Conservation (phyloP, 2,888 invertebrate genomes). For the Perdita meconis region DNA sequence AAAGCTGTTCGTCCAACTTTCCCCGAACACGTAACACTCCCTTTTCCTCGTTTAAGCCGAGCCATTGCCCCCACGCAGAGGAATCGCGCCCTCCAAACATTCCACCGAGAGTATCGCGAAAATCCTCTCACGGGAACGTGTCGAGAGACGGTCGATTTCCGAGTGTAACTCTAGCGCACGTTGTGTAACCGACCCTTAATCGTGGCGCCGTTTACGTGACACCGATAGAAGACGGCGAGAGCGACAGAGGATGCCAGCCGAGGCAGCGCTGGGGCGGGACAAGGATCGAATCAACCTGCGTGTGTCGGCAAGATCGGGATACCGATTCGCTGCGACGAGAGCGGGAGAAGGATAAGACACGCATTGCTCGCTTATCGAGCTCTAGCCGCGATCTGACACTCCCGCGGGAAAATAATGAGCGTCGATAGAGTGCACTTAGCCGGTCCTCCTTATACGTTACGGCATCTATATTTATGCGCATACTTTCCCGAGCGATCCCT, state of each 20-base stretch:
- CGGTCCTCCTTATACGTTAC: conserved; percentile 51
- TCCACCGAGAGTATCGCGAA: conserved; percentile 41
- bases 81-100: conserved; percentile 29
- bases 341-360: conserved; percentile 54
- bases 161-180: conserved; percentile 50
- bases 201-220: conserved; percentile 54
- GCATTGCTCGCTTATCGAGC: conserved; percentile 72
- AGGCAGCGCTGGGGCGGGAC: conserved; percentile 6
- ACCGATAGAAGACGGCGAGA: conserved; percentile 30
- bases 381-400: conserved; percentile 47
- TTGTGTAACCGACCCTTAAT: conserved; percentile 61
- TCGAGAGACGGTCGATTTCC: conserved; percentile 38
- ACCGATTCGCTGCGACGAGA: conserved; percentile 36
- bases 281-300: conserved; percentile 69
- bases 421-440: conserved; percentile 59
- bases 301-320: conserved; percentile 68
- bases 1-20: too few species aligned
- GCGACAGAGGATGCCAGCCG: conserved; percentile 9
- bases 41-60: background rate
- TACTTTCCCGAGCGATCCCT: conserved; percentile 33
- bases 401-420: conserved; percentile 57
- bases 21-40: background rate
- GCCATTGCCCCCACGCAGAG: background rate
- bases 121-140: conserved; percentile 35
- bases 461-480: conserved; percentile 39